Base-by-base conservation (phyloP, 2,797 vertebrate species). In the Intellagama lesueurii region DNA sequence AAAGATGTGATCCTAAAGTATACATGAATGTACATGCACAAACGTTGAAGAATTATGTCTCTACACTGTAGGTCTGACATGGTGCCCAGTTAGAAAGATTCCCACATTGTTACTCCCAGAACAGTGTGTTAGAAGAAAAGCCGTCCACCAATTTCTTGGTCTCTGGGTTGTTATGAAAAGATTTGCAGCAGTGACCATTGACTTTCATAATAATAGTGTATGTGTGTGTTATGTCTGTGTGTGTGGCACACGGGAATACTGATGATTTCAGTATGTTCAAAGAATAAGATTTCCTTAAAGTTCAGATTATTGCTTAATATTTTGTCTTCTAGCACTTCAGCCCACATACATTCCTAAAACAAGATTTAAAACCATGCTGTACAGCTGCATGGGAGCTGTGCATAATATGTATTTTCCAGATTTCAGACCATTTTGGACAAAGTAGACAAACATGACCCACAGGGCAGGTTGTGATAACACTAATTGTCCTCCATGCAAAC, bases 221-320 rank as follows among this genome's bases (percentile, higher is more conserved):
- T 92, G 86, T 95, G 94, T 95, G 93, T 96, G 40, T 87, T 95
- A 95, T 95, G 94, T 96, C 95, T 96, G 95, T 93, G 91, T 93
- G 95, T 94, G 94, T 95, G 94, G 94, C 95, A 95, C 91, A 0
- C 92, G 93, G 94, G 94, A 96, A 93, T 95, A 94, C 92, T 94
- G 94, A 95, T 95, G 92, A 93, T 93, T 96, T 96, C 95, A 94
- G 95, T 94, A 95, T 92, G 94, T 90, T 87, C 91, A 89, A 78
- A 87, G 91, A 94, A 85, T 76, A 88, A 87, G 90, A 85, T 93
- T 92, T 92, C 95, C 91, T 93, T 92, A 78, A 81, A 94, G 92
- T 88, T 89, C 92, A 64, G 91, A 83, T 94, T 90, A 95, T 90
- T 90, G 47, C 92, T 94, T 95, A 92, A 90, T 94, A 88, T 75